A percentile compares a stretch with the other conserved stretches of the same genome.
Evolutionary conservation across 1,140 invertebrate species (phyloP).

Genomic region (Dendrolimus kikuchii): DNA sequence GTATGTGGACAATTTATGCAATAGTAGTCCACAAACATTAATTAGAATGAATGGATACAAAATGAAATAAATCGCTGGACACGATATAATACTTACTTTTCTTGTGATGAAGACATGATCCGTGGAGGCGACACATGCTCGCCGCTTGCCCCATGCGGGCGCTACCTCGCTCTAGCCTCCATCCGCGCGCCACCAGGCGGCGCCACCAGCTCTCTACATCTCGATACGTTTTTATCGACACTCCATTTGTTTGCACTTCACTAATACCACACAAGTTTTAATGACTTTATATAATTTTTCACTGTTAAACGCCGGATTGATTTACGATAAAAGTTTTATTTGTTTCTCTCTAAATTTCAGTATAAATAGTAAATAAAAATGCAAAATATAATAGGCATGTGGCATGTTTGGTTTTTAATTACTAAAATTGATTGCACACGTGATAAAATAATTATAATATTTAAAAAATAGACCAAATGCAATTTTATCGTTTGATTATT

Average conservation of each 20-base stretch:
- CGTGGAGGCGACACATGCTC: conserved; percentile 77
- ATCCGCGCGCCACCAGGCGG: conserved; percentile 73
- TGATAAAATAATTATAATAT: too few relatives aligned
- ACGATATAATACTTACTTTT: conserved; percentile 68
- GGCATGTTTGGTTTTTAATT: too few relatives aligned
- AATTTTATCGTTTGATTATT: too few relatives aligned
- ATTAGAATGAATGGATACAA: too few relatives aligned
- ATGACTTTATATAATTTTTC: conserved; percentile 21
- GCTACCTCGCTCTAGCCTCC: conserved; percentile 76
- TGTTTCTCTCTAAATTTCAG: too few relatives aligned
- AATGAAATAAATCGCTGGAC: too few relatives aligned
- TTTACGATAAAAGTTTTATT: conserved; percentile 11
- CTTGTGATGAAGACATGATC: conserved; percentile 76
- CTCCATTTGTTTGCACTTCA: conserved; percentile 37
- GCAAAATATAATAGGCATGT: too few relatives aligned
- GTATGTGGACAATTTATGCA: too few relatives aligned
- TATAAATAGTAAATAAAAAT: too few relatives aligned
- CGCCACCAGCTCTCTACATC: conserved; percentile 35
- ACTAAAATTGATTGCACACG: too few relatives aligned
- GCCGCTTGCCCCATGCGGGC: conserved; percentile 78
- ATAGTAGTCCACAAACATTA: too few relatives aligned
- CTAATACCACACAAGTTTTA: conserved; percentile 20
- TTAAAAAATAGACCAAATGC: too few relatives aligned
- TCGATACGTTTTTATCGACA: conserved; percentile 23
- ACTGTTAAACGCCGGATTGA: conserved; percentile 14